phyloP scores from a whole-genome alignment of 2,113 vertebrate genomes.

The Pelecanus crispus region DNA sequence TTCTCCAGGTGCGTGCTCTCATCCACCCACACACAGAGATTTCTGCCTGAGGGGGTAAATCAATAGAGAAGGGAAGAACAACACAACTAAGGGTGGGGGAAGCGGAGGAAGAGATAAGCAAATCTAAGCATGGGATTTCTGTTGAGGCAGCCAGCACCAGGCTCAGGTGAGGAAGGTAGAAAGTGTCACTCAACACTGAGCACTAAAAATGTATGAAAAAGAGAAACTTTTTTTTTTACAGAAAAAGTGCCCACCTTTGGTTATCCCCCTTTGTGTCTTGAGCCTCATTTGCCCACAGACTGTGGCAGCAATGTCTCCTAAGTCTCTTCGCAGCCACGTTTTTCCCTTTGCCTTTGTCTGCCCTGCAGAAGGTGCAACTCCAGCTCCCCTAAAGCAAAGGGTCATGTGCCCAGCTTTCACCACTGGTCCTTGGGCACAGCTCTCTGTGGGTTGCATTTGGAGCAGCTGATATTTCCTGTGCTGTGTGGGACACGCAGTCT shows the following conservation, averaged over 20 bases:
- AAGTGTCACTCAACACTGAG: not conserved
- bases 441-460: not conserved
- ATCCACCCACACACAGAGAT: not conserved
- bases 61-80: not conserved
- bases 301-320: not conserved
- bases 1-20: not conserved
- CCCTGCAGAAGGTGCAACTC: not conserved
- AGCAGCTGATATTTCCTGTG: not conserved
- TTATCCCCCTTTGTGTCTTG: not conserved
- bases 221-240: not conserved
- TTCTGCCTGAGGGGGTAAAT: not conserved
- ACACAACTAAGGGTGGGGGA: not conserved
- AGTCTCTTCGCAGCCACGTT: not conserved
- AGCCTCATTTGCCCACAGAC: not conserved
- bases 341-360: not conserved
- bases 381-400: not conserved
- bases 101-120: not conserved
- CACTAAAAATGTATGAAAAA: not conserved
- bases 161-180: not conserved
- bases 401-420: not conserved
- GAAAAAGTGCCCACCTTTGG: not conserved
- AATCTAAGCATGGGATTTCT: not conserved
- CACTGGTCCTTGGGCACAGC: too few relatives aligned
- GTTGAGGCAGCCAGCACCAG: not conserved
- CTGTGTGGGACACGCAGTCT: not conserved